Conservation (phyloP, 2,797 vertebrate species). For the Gymnoscopelus microlampas region DNA sequence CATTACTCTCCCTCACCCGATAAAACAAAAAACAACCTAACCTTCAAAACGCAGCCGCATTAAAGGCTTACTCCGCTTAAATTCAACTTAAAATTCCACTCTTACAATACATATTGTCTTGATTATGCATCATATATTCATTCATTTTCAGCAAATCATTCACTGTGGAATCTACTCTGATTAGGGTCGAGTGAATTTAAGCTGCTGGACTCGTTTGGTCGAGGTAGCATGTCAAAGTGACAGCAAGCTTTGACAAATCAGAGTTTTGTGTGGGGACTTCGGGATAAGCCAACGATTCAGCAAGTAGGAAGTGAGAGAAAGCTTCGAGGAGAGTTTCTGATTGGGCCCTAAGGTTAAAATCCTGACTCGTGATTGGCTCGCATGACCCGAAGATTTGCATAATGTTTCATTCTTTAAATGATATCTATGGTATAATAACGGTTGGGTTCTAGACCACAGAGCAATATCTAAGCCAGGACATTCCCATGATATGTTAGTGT, state of each 20-base stretch:
- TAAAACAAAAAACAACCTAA: constrained; percentile 26
- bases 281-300: constrained; percentile 61
- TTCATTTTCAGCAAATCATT: constrained; percentile 5
- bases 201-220: constrained; percentile 63
- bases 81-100: constrained; percentile 21
- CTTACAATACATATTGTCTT: constrained; percentile 47
- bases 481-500: constrained; percentile 5
- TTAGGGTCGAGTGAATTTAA: constrained; percentile 30
- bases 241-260: constrained; percentile 44
- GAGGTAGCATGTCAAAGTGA: constrained; percentile 56
- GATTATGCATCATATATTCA: constrained; percentile 60
- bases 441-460: constrained; percentile 44
- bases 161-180: constrained; percentile 38
- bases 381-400: constrained; percentile 71
- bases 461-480: constrained; percentile 35
- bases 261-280: constrained; percentile 27
- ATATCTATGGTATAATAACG: constrained; percentile 49
- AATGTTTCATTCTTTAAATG: constrained; percentile 26
- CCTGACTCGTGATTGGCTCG: constrained; percentile 38
- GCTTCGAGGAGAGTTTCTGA: constrained; percentile 55
- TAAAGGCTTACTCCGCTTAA: constrained; percentile 18
- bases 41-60: constrained; percentile 36
- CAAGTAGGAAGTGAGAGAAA: constrained; percentile 46
- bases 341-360: constrained; percentile 58
- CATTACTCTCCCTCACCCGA: background rate